These are phyloP conservation scores for Chironomus riparius DNA, from an alignment of 2,888 invertebrate genomes.

Conservation along the genomic window DNA sequence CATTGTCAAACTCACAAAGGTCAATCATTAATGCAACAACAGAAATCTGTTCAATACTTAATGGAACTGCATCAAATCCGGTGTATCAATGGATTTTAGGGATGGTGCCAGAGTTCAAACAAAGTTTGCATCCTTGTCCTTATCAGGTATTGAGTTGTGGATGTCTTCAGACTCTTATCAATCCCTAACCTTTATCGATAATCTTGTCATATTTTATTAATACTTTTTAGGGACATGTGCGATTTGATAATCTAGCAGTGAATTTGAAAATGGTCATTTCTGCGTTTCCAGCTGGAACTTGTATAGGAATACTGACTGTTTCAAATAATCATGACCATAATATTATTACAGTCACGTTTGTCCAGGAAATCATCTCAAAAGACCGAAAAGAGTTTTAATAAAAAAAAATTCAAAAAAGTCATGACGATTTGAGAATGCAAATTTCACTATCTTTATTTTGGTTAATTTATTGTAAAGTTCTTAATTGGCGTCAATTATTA, in stretches of 20 bases:
- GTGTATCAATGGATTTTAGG: not conserved
- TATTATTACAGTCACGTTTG: not conserved
- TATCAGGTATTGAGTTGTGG: not conserved
- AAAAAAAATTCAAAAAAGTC: no score
- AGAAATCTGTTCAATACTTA: not conserved
- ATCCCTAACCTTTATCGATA: no score
- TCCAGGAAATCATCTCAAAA: not conserved
- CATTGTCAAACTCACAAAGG: not conserved
- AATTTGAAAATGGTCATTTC: not conserved
- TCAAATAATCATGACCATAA: not conserved
- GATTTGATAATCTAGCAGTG: not conserved
- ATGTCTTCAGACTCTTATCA: no score
- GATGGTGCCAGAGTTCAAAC: not conserved
- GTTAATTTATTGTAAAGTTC: no score
- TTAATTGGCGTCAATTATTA: no score
- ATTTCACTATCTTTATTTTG: no score
- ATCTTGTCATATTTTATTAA: not conserved
- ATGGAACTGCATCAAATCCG: not conserved
- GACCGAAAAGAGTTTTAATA: not conserved
- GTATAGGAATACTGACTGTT: not conserved
- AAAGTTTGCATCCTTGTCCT: not conserved
- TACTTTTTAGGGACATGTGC: not conserved
- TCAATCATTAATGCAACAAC: not conserved
- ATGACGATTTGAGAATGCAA: no score
- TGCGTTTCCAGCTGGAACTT: not conserved